Percentiles rank a stretch among this genome's conserved stretches.
Conservation (phyloP, 2,113 vertebrate species). For the Hippocampus barbouri region DNA sequence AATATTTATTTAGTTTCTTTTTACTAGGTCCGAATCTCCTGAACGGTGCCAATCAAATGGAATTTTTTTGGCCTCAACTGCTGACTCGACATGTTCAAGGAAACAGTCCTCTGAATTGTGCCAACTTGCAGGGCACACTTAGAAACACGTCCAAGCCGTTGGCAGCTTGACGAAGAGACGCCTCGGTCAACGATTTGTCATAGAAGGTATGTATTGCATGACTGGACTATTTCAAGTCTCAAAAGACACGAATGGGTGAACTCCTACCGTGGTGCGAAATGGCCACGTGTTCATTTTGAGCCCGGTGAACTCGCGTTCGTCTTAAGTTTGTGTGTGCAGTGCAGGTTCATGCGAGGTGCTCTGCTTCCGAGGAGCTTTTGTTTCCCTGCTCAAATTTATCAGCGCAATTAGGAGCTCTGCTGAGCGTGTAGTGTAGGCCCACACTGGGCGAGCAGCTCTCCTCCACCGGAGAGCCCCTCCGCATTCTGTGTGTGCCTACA, state of each 20-base stretch:
- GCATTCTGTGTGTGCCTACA: slow-evolving; percentile 11
- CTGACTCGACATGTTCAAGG: neutral
- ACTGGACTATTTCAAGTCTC: neutral
- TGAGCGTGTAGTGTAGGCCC: slow-evolving; percentile 39
- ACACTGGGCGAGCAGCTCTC: slow-evolving; percentile 35
- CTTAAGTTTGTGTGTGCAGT: neutral
- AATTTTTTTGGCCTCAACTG: neutral
- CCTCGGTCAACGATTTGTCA: neutral
- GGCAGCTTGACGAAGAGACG: neutral
- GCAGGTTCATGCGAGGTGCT: slow-evolving; percentile 25
- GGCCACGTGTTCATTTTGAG: neutral
- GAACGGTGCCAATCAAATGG: neutral
- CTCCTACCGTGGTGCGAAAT: neutral
- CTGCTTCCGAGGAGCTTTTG: slow-evolving; percentile 9
- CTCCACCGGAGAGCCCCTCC: slow-evolving; percentile 33
- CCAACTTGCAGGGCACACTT: neutral
- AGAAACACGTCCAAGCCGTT: neutral
- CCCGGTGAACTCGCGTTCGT: neutral
- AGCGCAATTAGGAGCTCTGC: slow-evolving; percentile 61
- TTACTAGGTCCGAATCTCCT: neutral
- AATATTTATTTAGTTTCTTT: neutral
- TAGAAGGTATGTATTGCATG: neutral
- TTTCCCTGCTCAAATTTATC: slow-evolving; percentile 54
- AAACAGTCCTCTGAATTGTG: neutral
- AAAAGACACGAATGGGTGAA: neutral